Evolutionary conservation across 2,113 vertebrate species (phyloP).

Genomic region (Lampris megalopsis): DNA sequence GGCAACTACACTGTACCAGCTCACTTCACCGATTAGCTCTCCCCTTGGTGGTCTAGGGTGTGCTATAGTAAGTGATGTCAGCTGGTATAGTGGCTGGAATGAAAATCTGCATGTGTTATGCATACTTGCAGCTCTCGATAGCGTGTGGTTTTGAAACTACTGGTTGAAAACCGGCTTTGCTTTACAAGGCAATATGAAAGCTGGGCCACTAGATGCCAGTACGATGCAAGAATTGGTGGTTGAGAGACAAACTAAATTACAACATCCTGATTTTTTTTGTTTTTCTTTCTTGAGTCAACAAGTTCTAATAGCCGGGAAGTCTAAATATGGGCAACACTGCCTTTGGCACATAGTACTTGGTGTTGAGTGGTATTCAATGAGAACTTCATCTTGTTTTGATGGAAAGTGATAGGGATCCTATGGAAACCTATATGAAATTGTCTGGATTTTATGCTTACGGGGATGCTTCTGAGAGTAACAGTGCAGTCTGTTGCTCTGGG

Average conservation of each 20-base stretch:
- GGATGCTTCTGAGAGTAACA: constrained; percentile 74
- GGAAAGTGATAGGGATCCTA: constrained; percentile 42
- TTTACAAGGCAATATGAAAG: background rate
- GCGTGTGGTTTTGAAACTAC: no score
- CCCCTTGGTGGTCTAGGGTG: no score
- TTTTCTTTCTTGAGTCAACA: background rate
- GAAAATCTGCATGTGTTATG: no score
- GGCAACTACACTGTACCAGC: no score
- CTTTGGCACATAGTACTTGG: constrained; percentile 36
- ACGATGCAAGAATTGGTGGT: background rate
- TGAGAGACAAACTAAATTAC: background rate
- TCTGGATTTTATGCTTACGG: constrained; percentile 74
- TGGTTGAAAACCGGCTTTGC: background rate
- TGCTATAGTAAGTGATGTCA: no score
- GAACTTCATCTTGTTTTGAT: constrained; percentile 33
- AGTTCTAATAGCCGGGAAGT: constrained; percentile 38
- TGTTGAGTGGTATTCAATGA: constrained; percentile 43
- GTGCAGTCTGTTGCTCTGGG: constrained; percentile 66
- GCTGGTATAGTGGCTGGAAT: no score
- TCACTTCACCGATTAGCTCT: no score
- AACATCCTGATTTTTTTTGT: constrained; percentile 45
- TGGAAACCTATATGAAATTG: constrained; percentile 28
- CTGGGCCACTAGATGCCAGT: constrained; percentile 64
- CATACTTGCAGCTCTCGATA: no score
- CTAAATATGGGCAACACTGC: constrained; percentile 67